phyloP scores from a whole-genome alignment of 2,113 vertebrate genomes.

The Brachirus orientalis region DNA sequence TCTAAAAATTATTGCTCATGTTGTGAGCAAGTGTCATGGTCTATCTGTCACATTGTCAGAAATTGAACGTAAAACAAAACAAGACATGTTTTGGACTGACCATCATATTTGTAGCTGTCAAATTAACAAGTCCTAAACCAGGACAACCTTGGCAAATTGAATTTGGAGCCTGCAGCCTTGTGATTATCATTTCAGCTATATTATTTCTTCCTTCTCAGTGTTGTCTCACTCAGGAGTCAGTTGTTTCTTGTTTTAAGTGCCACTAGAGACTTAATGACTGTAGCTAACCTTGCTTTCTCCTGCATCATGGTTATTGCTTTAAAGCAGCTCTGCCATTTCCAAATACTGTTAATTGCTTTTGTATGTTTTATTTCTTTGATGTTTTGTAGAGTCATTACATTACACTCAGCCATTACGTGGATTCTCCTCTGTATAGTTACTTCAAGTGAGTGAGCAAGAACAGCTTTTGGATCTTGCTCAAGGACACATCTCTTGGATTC shows the following conservation, averaged over 20 bases:
- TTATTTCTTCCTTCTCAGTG: conserved; percentile 30
- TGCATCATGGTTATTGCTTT: conserved; percentile 59
- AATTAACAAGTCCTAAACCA: conserved; percentile 46
- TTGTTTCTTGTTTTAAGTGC: conserved; percentile 48
- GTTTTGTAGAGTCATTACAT: conserved; percentile 56
- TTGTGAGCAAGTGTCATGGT: conserved; percentile 19
- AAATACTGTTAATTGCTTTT: conserved; percentile 39
- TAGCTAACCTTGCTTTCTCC: conserved; percentile 46
- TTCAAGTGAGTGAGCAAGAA: conserved; percentile 24
- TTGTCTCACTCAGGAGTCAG: conserved; percentile 41
- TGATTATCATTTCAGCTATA: conserved; percentile 45
- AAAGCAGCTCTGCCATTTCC: conserved; percentile 47
- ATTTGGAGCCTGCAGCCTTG: conserved; percentile 57
- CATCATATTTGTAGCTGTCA: conserved; percentile 57
- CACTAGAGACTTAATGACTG: conserved; percentile 56
- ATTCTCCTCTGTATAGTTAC: conserved; percentile 21
- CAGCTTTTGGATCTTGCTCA: conserved; percentile 21
- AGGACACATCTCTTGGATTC: conserved; percentile 11
- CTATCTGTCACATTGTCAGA: conserved; percentile 33
- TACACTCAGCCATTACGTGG: conserved; percentile 40
- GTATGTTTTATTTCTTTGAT: conserved; percentile 59
- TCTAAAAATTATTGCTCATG: conserved; percentile 54
- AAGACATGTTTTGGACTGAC: conserved; percentile 38
- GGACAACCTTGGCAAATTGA: conserved; percentile 43
- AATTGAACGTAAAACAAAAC: conserved; percentile 61